Evolutionary conservation across 2,113 vertebrate genomes (phyloP).

Genomic region (Donacobius atricapilla): DNA sequence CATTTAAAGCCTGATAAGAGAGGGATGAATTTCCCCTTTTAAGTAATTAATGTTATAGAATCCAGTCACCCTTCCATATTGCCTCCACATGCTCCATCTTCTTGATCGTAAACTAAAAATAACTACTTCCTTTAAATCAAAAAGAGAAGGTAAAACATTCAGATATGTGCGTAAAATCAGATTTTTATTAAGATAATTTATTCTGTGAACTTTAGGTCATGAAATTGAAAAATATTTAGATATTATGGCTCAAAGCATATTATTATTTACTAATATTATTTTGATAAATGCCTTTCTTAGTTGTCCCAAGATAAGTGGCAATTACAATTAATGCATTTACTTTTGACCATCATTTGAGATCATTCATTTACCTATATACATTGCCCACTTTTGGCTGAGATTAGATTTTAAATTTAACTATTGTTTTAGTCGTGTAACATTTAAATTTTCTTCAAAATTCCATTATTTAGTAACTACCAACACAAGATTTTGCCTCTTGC

Average conservation of each 20-base stretch:
- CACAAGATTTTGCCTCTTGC: not conserved
- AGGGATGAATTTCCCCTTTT: not conserved
- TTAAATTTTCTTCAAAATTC: not conserved
- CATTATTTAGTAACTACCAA: not conserved
- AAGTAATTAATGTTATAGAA: not conserved
- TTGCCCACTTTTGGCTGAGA: not conserved
- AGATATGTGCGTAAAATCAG: not conserved
- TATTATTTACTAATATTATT: not conserved
- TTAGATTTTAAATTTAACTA: not conserved
- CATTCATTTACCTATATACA: not conserved
- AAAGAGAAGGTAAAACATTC: not conserved
- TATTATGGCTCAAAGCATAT: not conserved
- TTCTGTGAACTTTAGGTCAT: not conserved
- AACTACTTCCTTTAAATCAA: not conserved
- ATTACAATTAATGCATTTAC: not conserved
- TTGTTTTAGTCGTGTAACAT: not conserved
- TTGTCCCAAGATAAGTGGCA: not conserved
- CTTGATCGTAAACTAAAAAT: not conserved
- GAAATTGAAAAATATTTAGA: not conserved
- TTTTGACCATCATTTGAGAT: not conserved
- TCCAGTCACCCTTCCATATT: rapidly evolving
- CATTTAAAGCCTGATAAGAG: not conserved
- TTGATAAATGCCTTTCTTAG: not conserved
- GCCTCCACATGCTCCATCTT: not conserved
- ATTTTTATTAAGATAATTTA: not conserved